phyloP scores from a whole-genome alignment of 1,140 invertebrate species.

The Eriocheir sinensis region DNA sequence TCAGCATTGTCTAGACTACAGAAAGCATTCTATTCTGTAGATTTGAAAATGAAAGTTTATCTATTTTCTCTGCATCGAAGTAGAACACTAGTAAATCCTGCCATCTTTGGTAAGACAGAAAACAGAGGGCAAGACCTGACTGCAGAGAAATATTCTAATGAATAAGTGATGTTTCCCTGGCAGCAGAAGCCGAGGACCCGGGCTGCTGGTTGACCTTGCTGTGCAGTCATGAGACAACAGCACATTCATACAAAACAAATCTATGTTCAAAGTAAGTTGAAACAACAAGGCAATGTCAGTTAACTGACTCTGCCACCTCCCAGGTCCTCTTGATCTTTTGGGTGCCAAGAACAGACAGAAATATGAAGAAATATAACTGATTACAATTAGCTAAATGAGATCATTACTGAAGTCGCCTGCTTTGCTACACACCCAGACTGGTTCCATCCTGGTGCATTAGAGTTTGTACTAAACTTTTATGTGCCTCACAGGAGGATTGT shows the following conservation, averaged over 20 bases:
- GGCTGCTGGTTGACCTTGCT: neutral
- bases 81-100: constrained; percentile 57
- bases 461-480: constrained; percentile 60
- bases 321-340: neutral
- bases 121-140: constrained; percentile 41
- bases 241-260: neutral
- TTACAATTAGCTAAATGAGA: constrained; percentile 26
- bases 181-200: neutral
- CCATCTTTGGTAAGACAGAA: constrained; percentile 75
- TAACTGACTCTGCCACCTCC: neutral
- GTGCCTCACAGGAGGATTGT: constrained; percentile 53
- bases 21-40: constrained; percentile 41
- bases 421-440: constrained; percentile 8
- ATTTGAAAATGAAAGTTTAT: constrained; percentile 61
- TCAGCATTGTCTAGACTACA: constrained; percentile 53
- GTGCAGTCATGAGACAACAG: neutral
- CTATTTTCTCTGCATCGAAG: constrained; percentile 44
- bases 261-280: no score
- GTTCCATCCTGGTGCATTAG: constrained; percentile 10
- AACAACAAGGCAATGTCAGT: neutral
- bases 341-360: constrained; percentile 13
- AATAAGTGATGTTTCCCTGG: constrained; percentile 45
- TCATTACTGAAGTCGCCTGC: constrained; percentile 13
- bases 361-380: constrained; percentile 9
- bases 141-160: constrained; percentile 50